These are phyloP conservation scores for Baccha elongata DNA, from an alignment of 2,888 invertebrate species.

Conservation along the genomic window DNA sequence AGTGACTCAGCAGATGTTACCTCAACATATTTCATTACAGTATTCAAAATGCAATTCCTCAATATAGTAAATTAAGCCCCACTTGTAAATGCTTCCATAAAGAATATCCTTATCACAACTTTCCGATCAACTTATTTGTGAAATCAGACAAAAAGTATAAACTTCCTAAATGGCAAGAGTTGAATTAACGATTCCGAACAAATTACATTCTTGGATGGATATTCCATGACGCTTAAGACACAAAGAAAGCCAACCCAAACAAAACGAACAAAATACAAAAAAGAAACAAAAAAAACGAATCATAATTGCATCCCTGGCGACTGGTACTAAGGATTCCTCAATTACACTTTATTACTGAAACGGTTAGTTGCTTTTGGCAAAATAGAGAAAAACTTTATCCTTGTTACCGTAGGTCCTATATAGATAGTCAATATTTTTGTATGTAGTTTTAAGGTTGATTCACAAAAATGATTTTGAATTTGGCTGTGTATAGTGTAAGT, in stretches of 20 bases:
- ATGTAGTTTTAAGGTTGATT: constrained; percentile 30
- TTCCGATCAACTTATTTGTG: constrained; percentile 31
- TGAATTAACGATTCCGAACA: constrained; percentile 54
- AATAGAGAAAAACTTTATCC: constrained; percentile 67
- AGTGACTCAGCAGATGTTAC: too few species aligned
- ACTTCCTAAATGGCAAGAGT: constrained; percentile 45
- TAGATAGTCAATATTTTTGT: constrained; percentile 22
- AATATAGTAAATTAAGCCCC: neutral
- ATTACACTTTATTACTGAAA: constrained; percentile 69
- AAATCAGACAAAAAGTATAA: constrained; percentile 6
- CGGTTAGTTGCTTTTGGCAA: constrained; percentile 52
- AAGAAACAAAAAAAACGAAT: constrained; percentile 30
- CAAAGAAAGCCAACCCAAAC: constrained; percentile 6
- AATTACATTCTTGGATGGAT: constrained; percentile 33
- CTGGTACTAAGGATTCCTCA: constrained; percentile 73
- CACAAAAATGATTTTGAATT: constrained; percentile 11
- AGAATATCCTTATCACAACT: constrained; percentile 41
- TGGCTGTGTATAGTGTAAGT: neutral
- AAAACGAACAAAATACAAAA: neutral
- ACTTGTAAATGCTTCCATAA: neutral
- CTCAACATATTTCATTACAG: too few species aligned
- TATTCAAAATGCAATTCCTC: neutral
- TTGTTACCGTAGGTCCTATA: constrained; percentile 76
- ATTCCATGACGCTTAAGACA: constrained; percentile 1
- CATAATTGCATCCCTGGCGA: constrained; percentile 75